Evolutionary conservation across 2,113 vertebrate species (phyloP), one percentile per base, ranked within the genome.

Genomic region (Psilopogon haemacephalus): DNA sequence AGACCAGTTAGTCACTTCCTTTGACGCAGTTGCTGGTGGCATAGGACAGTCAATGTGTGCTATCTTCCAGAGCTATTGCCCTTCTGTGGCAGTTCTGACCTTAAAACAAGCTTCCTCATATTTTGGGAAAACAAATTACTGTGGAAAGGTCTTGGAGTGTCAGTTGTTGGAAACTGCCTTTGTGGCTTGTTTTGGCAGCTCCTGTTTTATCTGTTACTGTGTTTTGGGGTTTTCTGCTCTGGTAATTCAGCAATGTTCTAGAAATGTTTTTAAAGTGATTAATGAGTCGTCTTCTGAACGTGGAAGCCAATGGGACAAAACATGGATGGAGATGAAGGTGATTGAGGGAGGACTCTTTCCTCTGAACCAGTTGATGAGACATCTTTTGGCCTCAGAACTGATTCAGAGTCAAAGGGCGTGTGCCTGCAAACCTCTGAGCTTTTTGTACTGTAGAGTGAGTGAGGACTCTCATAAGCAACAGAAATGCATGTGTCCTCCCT

Each of bases 41-140:
- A 26, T 28, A 5, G 11, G 3, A 13, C 19, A 27, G 8, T 28
- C 18, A 5, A 3, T 15, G 9, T 0, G 0, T 84, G 24, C 28
- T 27, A 6, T 54, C n/a, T 6, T 76, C 30, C n/a, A 44, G 38
- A 59, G 27, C 3, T 76, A 12, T 58, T 58, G 8, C 46, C 50
- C 28, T 68, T 83, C 46, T 63, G 37, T n/a, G 38, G 48, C 24
- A 59, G 11, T 12, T 20, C 28, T 84, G 65, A 18, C 56, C 58
- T 72, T 68, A 79, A 74, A 74, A 59, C 11, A 69, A 50, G 7
- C 20, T 37, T n/a, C n/a, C 27, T 18, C 1, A 0, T 60, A 3
- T 69, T 75, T 69, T 6, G 15, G 30, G n/a, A 73, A 55, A 84
- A 65, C 24, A 44, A 78, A 69, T 54, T 21, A 17, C 23, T 77